Conservation (phyloP, 2,113 vertebrate species). For the Cyanistes caeruleus region DNA sequence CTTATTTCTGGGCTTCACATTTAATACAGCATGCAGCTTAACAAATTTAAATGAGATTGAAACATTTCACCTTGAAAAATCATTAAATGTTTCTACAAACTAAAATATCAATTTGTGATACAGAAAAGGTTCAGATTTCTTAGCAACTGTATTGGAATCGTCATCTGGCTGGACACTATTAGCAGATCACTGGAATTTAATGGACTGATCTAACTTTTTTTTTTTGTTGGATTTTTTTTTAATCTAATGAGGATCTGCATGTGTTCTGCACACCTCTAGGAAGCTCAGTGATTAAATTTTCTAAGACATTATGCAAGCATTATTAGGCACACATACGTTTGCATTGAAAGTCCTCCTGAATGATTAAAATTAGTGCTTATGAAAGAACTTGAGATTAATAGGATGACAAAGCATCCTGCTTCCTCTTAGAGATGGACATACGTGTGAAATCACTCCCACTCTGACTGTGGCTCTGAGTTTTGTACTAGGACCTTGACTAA, state of each 20-base stretch:
- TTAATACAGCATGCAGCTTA: neutral
- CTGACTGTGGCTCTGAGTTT: neutral
- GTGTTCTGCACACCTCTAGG: neutral
- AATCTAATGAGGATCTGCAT: neutral
- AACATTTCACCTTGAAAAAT: neutral
- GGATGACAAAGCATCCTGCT: constrained; percentile 34
- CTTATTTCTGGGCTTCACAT: neutral
- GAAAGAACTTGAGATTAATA: constrained; percentile 19
- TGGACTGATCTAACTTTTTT: neutral
- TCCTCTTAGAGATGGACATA: neutral
- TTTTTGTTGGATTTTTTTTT: neutral
- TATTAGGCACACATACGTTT: neutral
- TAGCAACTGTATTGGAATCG: neutral
- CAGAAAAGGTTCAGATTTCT: neutral
- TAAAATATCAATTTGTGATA: neutral
- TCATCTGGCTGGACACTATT: neutral
- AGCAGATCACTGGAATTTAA: neutral
- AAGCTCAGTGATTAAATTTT: neutral
- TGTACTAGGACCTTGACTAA: neutral
- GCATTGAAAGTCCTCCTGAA: constrained; percentile 7
- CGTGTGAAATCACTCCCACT: neutral
- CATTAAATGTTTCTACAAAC: neutral
- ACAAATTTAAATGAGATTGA: neutral
- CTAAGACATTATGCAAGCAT: neutral
- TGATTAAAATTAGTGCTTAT: neutral